phyloP scores from a whole-genome alignment of 1,140 invertebrate species.

The Oscheius sp. region DNA sequence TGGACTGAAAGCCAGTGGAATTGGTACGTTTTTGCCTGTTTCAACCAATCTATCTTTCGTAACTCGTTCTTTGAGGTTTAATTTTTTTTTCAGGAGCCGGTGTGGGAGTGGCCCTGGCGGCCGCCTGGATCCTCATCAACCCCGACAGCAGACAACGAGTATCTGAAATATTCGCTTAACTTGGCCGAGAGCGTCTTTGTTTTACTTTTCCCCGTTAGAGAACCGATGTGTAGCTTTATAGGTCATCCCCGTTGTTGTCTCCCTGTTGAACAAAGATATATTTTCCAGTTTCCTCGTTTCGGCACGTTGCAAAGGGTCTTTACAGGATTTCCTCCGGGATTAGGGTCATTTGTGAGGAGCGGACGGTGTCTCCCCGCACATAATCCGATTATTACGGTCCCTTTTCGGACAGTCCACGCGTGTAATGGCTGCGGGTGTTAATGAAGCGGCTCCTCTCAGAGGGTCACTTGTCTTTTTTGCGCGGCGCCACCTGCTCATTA shows the following conservation, averaged over 20 bases:
- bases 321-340: too few species aligned
- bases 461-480: neutral
- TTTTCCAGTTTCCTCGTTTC: neutral
- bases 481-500: neutral
- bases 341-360: too few species aligned
- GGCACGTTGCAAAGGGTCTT: neutral
- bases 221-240: neutral
- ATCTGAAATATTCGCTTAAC: conserved; percentile 25
- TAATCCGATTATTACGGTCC: neutral
- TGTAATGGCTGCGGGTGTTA: neutral
- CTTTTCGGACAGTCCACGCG: neutral
- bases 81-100: conserved; percentile 34
- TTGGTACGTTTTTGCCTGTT: conserved; percentile 18
- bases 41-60: too few species aligned
- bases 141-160: conserved; percentile 34
- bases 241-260: neutral
- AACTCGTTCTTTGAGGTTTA: too few species aligned
- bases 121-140: conserved; percentile 36
- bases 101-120: conserved; percentile 32
- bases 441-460: neutral
- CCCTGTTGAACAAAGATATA: neutral
- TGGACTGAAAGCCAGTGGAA: conserved; percentile 36
- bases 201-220: neutral
- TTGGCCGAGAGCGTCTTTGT: too few species aligned
- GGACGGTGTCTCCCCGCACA: too few species aligned